Conservation (phyloP, 2,888 invertebrate genomes). For the Bruchidius siliquastri region DNA sequence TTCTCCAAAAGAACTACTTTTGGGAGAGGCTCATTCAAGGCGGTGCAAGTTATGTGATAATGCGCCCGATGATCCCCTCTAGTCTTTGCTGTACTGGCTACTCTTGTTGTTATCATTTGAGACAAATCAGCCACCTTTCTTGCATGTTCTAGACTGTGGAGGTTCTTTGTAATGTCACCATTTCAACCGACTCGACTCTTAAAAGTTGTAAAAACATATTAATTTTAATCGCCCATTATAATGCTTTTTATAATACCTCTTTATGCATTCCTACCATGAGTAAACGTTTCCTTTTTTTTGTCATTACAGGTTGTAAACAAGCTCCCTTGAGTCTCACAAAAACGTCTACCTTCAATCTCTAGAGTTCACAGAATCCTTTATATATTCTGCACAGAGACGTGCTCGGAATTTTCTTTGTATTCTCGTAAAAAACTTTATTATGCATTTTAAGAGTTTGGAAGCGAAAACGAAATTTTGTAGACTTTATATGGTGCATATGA, state of each 20-base stretch:
- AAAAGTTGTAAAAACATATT: background rate
- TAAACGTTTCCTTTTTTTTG: background rate
- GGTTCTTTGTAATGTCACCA: background rate
- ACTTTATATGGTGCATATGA: no score
- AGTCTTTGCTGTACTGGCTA: no score
- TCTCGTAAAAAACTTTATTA: no score
- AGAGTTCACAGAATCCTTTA: background rate
- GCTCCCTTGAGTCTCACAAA: background rate
- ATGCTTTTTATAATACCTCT: background rate
- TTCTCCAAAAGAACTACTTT: no score
- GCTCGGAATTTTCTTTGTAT: background rate
- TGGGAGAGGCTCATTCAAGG: no score
- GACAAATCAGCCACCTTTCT: no score
- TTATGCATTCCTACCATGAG: background rate
- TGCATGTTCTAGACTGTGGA: no score
- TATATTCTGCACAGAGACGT: background rate
- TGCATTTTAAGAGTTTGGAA: no score
- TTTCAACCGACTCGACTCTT: background rate
- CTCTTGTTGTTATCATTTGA: no score
- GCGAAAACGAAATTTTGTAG: no score
- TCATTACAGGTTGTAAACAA: background rate
- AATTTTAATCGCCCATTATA: background rate
- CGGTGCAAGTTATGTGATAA: no score
- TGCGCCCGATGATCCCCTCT: no score
- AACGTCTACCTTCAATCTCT: background rate